Evolutionary conservation across 2,888 invertebrate species (phyloP).

Genomic region (Calameuta pallipes): DNA sequence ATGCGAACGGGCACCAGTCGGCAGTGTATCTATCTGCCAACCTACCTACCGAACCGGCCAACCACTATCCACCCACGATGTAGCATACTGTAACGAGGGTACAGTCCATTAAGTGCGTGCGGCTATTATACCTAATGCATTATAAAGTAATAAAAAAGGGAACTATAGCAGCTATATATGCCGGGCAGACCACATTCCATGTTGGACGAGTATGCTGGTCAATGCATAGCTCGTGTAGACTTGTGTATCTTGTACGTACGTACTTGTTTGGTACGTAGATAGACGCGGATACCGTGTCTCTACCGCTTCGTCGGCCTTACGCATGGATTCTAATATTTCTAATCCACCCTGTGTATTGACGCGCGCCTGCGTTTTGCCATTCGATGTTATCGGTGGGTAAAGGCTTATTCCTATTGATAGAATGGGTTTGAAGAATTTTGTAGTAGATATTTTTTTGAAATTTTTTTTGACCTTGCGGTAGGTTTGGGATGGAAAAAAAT

Average conservation of each 20-base stretch:
- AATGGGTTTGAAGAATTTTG: background rate
- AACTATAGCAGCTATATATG: constrained; percentile 37
- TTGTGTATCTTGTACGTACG: constrained; percentile 24
- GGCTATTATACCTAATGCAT: constrained; percentile 61
- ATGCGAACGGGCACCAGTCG: constrained; percentile 39
- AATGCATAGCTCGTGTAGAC: constrained; percentile 47
- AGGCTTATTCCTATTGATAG: background rate
- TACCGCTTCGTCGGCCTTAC: background rate
- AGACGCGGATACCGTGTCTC: background rate
- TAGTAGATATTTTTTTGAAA: background rate
- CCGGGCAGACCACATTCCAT: constrained; percentile 62
- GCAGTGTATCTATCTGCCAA: constrained; percentile 44
- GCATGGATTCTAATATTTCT: background rate
- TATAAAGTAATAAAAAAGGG: constrained; percentile 54
- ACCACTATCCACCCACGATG: constrained; percentile 57
- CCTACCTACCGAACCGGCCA: background rate
- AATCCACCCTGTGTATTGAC: background rate
- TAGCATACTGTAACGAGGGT: constrained; percentile 56
- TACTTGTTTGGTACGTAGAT: constrained; percentile 14
- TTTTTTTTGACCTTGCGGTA: background rate
- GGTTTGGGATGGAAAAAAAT: background rate
- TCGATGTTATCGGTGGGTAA: background rate
- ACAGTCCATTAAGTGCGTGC: constrained; percentile 60
- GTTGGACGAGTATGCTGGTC: constrained; percentile 56
- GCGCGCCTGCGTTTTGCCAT: background rate